Evolutionary conservation across 2,888 invertebrate species (phyloP).

Genomic region (Trileptium ribeirensis): DNA sequence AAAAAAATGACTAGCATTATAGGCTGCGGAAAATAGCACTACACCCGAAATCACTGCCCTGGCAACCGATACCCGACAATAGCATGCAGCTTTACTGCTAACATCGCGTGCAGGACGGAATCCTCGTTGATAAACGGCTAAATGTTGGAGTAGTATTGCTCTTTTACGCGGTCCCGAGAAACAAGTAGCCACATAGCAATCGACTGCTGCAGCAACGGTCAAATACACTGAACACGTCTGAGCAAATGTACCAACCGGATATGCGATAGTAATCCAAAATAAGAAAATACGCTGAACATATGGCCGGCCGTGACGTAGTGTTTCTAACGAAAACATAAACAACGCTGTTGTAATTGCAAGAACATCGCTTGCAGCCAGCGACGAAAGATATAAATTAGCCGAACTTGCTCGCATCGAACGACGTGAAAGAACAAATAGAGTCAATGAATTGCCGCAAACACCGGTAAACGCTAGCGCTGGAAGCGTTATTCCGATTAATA

Average conservation of each 20-base stretch:
- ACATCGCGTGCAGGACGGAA: conserved; percentile 33
- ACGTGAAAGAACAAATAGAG: conserved; percentile 44
- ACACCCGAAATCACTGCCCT: conserved; percentile 32
- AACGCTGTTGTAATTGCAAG: conserved; percentile 42
- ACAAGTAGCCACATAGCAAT: conserved; percentile 44
- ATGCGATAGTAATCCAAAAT: conserved; percentile 20
- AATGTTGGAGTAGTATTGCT: background rate
- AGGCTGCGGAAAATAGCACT: conserved; percentile 41
- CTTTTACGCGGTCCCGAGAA: background rate
- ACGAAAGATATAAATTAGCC: conserved; percentile 39
- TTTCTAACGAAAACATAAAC: conserved; percentile 34
- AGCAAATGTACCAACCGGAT: conserved; percentile 46
- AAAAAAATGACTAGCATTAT: conserved; percentile 48
- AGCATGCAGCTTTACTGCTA: conserved; percentile 33
- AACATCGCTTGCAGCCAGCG: conserved; percentile 11
- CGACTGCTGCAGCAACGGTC: conserved; percentile 47
- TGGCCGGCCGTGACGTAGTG: background rate
- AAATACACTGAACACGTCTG: conserved; percentile 50
- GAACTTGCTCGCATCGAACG: conserved; percentile 44
- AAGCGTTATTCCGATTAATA: conserved; percentile 43
- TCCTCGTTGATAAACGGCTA: background rate
- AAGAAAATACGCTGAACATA: background rate
- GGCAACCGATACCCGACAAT: conserved; percentile 33
- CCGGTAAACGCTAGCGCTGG: conserved; percentile 44
- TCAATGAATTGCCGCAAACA: conserved; percentile 42